Percentiles rank a stretch among this genome's conserved stretches.
phyloP scores from a whole-genome alignment of 2,113 vertebrate species.

The Arvicanthis niloticus region DNA sequence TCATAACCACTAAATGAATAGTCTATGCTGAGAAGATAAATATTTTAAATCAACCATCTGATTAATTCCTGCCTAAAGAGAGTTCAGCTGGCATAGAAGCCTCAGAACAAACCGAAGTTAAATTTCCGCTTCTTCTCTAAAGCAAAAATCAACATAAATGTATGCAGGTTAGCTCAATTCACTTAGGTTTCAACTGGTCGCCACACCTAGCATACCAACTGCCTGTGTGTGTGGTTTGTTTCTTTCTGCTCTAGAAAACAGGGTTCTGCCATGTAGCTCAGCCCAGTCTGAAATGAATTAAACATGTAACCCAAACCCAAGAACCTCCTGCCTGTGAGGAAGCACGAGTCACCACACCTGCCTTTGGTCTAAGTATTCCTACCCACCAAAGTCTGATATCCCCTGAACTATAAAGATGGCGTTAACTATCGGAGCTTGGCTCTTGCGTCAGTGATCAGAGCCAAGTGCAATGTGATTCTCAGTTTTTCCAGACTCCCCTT shows the following conservation, averaged over 20 bases:
- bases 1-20: constrained; percentile 39
- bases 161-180: not conserved
- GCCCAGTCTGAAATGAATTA: too few species aligned
- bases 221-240: not conserved
- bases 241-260: not conserved
- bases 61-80: constrained; percentile 57
- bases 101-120: constrained; percentile 32
- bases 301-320: not conserved
- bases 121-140: constrained; percentile 12
- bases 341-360: not conserved
- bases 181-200: not conserved
- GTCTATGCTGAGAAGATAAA: constrained; percentile 27
- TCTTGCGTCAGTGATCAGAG: not conserved
- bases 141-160: not conserved
- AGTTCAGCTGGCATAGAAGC: not conserved
- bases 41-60: constrained; percentile 53
- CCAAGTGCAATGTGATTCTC: not conserved
- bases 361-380: not conserved
- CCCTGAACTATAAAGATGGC: not conserved
- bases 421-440: not conserved
- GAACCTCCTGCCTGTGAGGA: not conserved
- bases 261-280: not conserved
- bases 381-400: not conserved
- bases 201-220: not conserved
- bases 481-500: not conserved